phyloP scores from a whole-genome alignment of 2,888 invertebrate genomes.

The Ceratothoa steindachneri region DNA sequence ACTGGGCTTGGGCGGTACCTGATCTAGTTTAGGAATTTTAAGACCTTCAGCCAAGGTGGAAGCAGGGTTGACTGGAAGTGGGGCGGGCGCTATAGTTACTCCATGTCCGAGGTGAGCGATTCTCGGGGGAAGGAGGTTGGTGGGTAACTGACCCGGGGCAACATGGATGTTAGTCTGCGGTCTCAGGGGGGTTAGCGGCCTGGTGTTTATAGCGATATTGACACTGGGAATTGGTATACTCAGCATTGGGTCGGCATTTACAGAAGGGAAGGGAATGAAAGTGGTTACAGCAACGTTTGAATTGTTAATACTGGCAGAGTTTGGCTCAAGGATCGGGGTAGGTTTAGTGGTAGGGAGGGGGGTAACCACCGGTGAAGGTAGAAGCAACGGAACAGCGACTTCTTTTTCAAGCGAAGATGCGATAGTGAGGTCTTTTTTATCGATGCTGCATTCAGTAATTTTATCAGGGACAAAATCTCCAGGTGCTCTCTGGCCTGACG shows the following conservation, averaged over 20 bases:
- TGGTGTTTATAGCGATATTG: slow-evolving; percentile 2
- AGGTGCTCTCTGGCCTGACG: background rate
- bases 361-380: background rate
- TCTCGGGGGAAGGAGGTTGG: background rate
- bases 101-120: slow-evolving; percentile 9
- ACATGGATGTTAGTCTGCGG: background rate
- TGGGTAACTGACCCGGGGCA: background rate
- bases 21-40: slow-evolving; percentile 16
- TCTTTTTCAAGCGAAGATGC: background rate
- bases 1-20: background rate
- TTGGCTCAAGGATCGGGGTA: background rate
- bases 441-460: background rate
- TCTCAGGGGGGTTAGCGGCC: background rate
- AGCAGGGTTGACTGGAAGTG: slow-evolving; percentile 22
- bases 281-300: slow-evolving; percentile 3
- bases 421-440: background rate
- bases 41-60: background rate
- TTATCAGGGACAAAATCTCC: background rate
- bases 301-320: background rate
- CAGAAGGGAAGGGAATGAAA: slow-evolving; percentile 2
- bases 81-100: background rate
- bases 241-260: slow-evolving; percentile 1
- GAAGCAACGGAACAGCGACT: background rate
- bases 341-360: background rate
- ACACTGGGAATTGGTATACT: background rate